Percentiles rank a stretch among this genome's conserved stretches.
phyloP scores from a whole-genome alignment of 2,888 invertebrate genomes.

The Oasisia sp. region DNA sequence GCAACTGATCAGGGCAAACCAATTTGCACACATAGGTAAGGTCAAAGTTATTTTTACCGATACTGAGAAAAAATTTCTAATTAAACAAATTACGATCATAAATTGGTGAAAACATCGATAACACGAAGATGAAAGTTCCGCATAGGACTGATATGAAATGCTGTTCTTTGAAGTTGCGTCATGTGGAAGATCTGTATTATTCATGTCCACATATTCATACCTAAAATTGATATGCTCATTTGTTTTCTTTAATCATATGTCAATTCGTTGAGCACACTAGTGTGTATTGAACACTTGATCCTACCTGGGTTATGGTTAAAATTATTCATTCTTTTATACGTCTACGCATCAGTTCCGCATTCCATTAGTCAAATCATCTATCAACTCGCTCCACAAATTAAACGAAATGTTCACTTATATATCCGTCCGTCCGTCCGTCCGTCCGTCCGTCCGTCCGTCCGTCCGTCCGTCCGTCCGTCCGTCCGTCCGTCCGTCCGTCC shows the following conservation, averaged over 20 bases:
- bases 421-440: constrained; percentile 14
- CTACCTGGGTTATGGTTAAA: not conserved
- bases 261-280: not conserved
- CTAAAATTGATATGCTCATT: not conserved
- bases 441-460: not conserved
- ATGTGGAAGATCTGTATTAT: not conserved
- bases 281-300: not conserved
- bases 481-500: not conserved
- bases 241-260: not conserved
- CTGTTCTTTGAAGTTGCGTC: not conserved
- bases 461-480: not conserved
- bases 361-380: not conserved
- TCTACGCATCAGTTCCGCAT: not conserved
- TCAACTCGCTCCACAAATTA: not conserved
- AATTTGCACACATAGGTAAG: too few relatives aligned
- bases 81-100: not conserved
- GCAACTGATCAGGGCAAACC: too few relatives aligned
- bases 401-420: not conserved
- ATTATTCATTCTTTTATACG: not conserved
- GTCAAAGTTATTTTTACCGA: too few relatives aligned
- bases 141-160: not conserved
- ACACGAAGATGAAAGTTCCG: not conserved
- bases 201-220: not conserved
- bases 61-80: not conserved
- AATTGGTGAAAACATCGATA: not conserved